Evolutionary conservation across 2,888 invertebrate genomes (phyloP).

Genomic region (Lucinisca nassula): DNA sequence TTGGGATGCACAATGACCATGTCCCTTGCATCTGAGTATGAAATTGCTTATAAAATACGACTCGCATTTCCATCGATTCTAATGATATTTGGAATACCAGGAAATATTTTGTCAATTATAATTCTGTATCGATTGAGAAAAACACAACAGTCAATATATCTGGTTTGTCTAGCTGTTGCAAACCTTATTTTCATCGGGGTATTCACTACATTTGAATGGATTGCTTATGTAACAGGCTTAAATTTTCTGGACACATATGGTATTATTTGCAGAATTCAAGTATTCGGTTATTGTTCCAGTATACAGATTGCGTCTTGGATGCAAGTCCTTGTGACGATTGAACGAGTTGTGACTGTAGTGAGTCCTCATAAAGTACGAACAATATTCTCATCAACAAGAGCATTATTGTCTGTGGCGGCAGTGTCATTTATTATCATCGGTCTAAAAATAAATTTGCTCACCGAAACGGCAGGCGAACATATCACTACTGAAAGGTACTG

Average conservation of each 20-base stretch:
- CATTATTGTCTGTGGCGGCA: background rate
- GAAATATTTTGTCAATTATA: background rate
- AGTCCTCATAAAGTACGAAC: background rate
- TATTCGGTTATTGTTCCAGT: background rate
- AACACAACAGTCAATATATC: background rate
- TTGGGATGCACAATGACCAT: background rate
- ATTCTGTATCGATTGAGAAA: too few relatives aligned
- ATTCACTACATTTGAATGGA: background rate
- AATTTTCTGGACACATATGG: background rate
- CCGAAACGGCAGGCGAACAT: background rate
- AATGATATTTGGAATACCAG: background rate
- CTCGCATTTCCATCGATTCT: background rate
- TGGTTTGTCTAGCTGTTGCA: background rate
- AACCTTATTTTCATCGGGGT: background rate
- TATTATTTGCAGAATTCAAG: background rate
- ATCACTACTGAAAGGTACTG: background rate
- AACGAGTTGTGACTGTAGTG: background rate
- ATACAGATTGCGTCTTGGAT: background rate
- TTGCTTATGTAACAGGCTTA: background rate
- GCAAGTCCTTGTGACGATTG: background rate
- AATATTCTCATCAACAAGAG: background rate
- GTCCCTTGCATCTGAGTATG: background rate
- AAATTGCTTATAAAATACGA: background rate
- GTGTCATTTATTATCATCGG: background rate
- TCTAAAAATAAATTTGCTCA: background rate